phyloP scores from a whole-genome alignment of 1,140 invertebrate genomes.

The Plectus sambesii region DNA sequence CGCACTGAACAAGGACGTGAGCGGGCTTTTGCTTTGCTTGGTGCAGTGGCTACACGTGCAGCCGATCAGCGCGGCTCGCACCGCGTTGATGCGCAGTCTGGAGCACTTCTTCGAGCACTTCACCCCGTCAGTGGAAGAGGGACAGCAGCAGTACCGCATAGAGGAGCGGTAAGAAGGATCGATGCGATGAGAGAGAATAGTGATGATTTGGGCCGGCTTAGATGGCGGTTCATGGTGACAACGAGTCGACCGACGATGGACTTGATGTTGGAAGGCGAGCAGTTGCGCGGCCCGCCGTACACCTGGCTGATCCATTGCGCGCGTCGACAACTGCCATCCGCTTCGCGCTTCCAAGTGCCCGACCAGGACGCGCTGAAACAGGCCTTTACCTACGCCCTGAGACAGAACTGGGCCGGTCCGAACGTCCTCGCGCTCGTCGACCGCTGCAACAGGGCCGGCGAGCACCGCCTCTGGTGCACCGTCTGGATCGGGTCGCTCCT shows the following conservation, averaged over 20 bases:
- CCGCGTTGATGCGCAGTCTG: no score
- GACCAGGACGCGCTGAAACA: conserved; percentile 21
- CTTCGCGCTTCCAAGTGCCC: conserved; percentile 17
- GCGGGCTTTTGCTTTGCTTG: conserved; percentile 23
- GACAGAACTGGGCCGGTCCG: conserved; percentile 32
- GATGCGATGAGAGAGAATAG: not conserved
- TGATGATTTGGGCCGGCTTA: conserved; percentile 2
- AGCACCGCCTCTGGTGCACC: conserved; percentile 12
- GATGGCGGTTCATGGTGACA: conserved; percentile 21
- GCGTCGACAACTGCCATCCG: conserved; percentile 21
- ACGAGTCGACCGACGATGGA: conserved; percentile 10
- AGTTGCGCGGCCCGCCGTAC: conserved; percentile 22
- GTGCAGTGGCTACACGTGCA: conserved; percentile 31
- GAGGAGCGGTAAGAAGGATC: no score
- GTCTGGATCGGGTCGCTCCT: conserved; percentile 27
- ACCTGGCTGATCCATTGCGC: conserved; percentile 29
- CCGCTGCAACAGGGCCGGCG: conserved; percentile 28
- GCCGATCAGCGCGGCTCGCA: conserved; percentile 17
- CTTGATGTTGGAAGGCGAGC: conserved; percentile 16
- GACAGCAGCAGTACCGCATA: no score
- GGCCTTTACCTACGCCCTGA: conserved; percentile 26
- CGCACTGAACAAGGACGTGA: conserved; percentile 22
- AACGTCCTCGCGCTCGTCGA: conserved; percentile 27
- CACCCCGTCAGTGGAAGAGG: conserved; percentile 7
- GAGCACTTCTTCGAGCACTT: conserved; percentile 19